Base-by-base conservation (phyloP, 1,140 invertebrate species). In the Tetramorium alpestre region DNA sequence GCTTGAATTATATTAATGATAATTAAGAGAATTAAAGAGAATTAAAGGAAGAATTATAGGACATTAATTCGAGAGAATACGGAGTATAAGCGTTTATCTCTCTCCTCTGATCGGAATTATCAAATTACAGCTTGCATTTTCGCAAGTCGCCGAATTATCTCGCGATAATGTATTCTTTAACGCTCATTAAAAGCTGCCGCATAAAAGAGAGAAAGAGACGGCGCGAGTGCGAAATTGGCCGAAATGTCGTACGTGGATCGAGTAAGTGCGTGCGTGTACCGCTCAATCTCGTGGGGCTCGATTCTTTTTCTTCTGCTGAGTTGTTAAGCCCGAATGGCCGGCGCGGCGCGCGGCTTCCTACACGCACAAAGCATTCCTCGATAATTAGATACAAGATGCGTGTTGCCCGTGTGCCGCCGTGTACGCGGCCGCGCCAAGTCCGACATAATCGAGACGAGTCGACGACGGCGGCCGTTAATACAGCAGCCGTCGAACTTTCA, bases 301-400 rank as follows among this genome's bases (percentile, higher is more conserved):
- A 85, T 77, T 85, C 72, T 67, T 67, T 81, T 88, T 93, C 91
- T 93, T 93, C 85, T 87, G 86, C 65, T 3, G 84, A 82, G 89
- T 92, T 91, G 90, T 94, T 93, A 92, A 90, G 89, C 77, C 88
- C 87, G 88, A 84, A 92, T 51, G 73, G 54, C 87, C 88, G 87
- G 73, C 87, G 87, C 88, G 87, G 73, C 87, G 87, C 81, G 91
- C 93, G 93, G 93, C 92, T 92, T 92, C 88, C 88, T 89, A 88
- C 88, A 85, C 90, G 84, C 90, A 93, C 93, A 94, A 92, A 94
- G 93, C 93, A 93, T 93, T 93, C 92, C 91, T 87, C 85, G 89
- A 86, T 92, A 93, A 93, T 92, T 93, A 92, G 92, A 92, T 88
- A 89, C 87, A 75, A 67, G 87, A 88, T 87, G 92, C 89, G 85